Conservation (phyloP, 2,888 invertebrate species). For the Phania funesta region DNA sequence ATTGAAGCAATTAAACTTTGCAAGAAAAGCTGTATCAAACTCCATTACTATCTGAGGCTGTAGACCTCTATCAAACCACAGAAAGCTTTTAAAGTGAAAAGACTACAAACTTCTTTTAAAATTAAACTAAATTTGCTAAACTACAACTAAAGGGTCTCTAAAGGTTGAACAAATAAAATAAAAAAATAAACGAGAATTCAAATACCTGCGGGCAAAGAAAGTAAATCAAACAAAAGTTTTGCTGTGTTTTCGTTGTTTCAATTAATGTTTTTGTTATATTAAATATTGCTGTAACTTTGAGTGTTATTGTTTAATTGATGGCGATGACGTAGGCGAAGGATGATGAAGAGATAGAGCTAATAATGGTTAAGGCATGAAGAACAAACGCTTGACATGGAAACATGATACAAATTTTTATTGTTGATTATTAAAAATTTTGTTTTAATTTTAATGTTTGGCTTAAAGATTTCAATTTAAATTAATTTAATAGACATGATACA, state of each 20-base stretch:
- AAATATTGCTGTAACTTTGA: constrained; percentile 26
- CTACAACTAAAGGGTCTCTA: no score
- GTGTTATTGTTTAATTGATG: constrained; percentile 25
- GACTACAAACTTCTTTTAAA: no score
- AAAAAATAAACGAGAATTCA: neutral
- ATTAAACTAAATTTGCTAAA: no score
- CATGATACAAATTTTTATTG: constrained; percentile 31
- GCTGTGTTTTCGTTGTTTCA: neutral
- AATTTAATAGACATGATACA: constrained; percentile 40
- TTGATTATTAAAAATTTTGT: constrained; percentile 1
- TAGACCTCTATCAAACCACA: no score
- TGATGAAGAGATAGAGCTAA: constrained; percentile 69
- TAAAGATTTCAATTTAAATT: constrained; percentile 22
- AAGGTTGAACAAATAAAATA: neutral
- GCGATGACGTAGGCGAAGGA: constrained; percentile 61
- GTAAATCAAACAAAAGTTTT: neutral
- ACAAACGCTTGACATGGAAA: constrained; percentile 69
- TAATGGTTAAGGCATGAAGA: constrained; percentile 69
- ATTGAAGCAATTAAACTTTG: no score
- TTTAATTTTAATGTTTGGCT: constrained; percentile 8
- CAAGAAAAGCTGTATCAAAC: no score
- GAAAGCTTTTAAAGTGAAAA: no score
- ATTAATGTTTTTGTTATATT: neutral
- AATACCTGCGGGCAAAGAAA: neutral
- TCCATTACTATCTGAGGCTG: no score